Percentiles rank a stretch among this genome's conserved stretches.
phyloP scores from a whole-genome alignment of 2,888 invertebrate genomes.

The Drosophila mayaguana region DNA sequence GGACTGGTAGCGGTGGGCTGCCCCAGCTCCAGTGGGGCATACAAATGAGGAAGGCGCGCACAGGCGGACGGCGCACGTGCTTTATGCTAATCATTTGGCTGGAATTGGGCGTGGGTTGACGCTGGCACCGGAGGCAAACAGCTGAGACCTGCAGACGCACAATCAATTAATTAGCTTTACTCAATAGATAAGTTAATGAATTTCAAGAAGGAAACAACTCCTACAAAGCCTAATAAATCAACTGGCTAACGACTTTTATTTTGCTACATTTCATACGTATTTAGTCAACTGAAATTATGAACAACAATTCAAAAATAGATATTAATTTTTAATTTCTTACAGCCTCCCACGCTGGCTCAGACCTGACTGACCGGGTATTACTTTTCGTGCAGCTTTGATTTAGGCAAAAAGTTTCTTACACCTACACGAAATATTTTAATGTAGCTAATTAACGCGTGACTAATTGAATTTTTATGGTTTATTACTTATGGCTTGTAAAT shows the following conservation, averaged over 20 bases:
- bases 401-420: constrained; percentile 28
- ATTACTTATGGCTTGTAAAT: constrained; percentile 46
- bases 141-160: constrained; percentile 14
- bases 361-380: background rate
- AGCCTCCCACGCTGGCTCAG: background rate
- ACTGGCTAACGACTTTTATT: background rate
- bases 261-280: background rate
- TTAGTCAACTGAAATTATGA: background rate
- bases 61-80: constrained; percentile 70
- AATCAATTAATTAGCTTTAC: constrained; percentile 61
- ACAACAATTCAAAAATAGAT: background rate
- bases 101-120: constrained; percentile 69
- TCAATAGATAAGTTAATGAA: constrained; percentile 20
- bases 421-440: constrained; percentile 40
- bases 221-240: background rate
- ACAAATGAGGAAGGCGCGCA: constrained; percentile 66
- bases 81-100: constrained; percentile 76
- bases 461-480: constrained; percentile 35
- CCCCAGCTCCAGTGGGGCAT: constrained; percentile 57
- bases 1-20: constrained; percentile 47
- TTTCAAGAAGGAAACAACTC: background rate
- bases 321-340: background rate
- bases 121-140: constrained; percentile 18
- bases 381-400: background rate
- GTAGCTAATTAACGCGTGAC: constrained; percentile 56